These are phyloP conservation scores for Dryas iulia DNA, from an alignment of 1,140 invertebrate genomes.

Conservation along the genomic window DNA sequence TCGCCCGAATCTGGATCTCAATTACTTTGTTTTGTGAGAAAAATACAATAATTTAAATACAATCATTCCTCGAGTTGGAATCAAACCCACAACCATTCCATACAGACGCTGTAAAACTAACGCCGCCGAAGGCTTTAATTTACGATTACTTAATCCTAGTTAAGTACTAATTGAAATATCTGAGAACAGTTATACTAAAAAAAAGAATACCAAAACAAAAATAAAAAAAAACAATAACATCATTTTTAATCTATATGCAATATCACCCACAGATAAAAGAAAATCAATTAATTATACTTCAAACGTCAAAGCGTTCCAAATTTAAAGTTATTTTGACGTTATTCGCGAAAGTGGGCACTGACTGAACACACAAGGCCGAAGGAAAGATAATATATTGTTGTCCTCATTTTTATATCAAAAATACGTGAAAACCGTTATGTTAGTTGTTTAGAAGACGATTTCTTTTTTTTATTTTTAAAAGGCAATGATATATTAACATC, in stretches of 20 bases:
- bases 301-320: neutral
- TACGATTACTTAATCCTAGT: neutral
- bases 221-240: neutral
- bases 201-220: neutral
- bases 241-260: no score
- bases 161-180: neutral
- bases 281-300: neutral
- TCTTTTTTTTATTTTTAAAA: neutral
- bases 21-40: no score
- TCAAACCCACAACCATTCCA: no score
- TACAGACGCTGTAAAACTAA: no score
- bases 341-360: neutral
- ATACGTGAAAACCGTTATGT: neutral
- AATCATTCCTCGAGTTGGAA: no score
- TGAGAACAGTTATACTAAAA: neutral
- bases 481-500: neutral
- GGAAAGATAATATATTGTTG: neutral
- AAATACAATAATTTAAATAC: no score
- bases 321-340: neutral
- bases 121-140: no score
- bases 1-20: no score
- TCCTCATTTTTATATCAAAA: neutral
- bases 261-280: neutral
- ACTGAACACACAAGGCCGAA: neutral
- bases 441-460: neutral